Evolutionary conservation across 1,140 invertebrate genomes (phyloP).

Genomic region (Hirudo medicinalis): DNA sequence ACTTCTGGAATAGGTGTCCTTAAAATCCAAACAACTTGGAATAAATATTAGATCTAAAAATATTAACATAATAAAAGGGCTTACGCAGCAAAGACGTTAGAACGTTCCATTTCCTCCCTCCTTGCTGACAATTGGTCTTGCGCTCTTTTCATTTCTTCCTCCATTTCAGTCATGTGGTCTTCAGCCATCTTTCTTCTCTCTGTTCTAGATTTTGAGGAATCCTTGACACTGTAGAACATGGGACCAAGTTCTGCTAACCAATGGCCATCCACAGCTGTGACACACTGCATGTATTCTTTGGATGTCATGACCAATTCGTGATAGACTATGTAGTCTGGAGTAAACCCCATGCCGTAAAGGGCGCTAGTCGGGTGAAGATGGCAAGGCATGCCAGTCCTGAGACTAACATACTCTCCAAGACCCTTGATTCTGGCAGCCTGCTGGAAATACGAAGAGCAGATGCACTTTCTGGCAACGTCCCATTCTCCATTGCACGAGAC

Average conservation of each 20-base stretch:
- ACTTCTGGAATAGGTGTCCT: slow-evolving; percentile 1
- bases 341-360: slow-evolving; percentile 93
- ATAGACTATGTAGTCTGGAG: slow-evolving; percentile 95
- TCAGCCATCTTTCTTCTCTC: slow-evolving; percentile 51
- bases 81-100: neutral
- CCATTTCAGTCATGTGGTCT: slow-evolving; percentile 82
- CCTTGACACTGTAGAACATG: slow-evolving; percentile 90
- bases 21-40: neutral
- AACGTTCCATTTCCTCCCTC: slow-evolving; percentile 44
- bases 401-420: slow-evolving; percentile 97
- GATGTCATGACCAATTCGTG: slow-evolving; percentile 93
- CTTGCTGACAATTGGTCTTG: slow-evolving; percentile 71
- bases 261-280: slow-evolving; percentile 91
- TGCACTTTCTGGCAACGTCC: slow-evolving; percentile 94
- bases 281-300: slow-evolving; percentile 99
- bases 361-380: slow-evolving; percentile 96
- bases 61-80: too few species aligned
- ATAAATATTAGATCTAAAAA: too few species aligned
- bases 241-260: slow-evolving; percentile 97
- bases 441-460: slow-evolving; percentile 97
- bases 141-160: slow-evolving; percentile 81
- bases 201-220: slow-evolving; percentile 38
- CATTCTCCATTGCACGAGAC: slow-evolving; percentile 88
- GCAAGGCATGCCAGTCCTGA: slow-evolving; percentile 95
- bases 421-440: slow-evolving; percentile 61